Base-by-base conservation (phyloP, 2,113 vertebrate genomes). In the Aspidoscelis tigris region DNA sequence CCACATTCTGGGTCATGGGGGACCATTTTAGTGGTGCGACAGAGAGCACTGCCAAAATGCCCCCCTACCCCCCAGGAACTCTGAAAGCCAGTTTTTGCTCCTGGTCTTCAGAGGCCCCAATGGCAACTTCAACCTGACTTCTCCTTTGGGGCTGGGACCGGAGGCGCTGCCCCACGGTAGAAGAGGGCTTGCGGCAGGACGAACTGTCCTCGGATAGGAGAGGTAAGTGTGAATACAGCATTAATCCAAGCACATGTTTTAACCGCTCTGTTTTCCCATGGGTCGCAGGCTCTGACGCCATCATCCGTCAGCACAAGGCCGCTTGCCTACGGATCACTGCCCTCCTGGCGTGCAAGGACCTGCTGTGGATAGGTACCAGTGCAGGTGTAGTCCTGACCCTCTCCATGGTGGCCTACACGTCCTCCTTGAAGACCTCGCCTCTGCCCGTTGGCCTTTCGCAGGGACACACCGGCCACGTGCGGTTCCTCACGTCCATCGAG, bases 311-410 rank as follows among this genome's bases (percentile, higher is more conserved):
- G 92, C 99, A 99, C 95, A 99, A 99, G 87, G 98, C 99, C 0
- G 99, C 99, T 18, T 99, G 99, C 90, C 94, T 99, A 91, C 94
- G 98, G 82, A 99, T 99, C 97, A 99, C 99, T 0, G 98, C 99
- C 0, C 95, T 99, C 61, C 92, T 99, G 93, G 98, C 94, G 3
- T 99, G 99, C 80, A 98, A 98, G 82, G 98, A 99, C 79, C 90
- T 99, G 85, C 96, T 99, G 82, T 99, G 99, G 99, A 97, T 99
- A 2, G 98, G 99, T 68, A 99, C 99, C 86, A 99, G 98, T 0
- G 99, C 99, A 0, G 99, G 99, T 0, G 99, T 99, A 14, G 97
- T 99, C 77, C 96, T 99, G 22, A 99, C 98, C 0, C 95, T 99
- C 83, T 82, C 95, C 12, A 93, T 98, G 78, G 93, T 96, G 0